A percentile compares a stretch with the other conserved stretches of the same genome.
These are phyloP conservation scores for Buphagus erythrorhynchus DNA, from an alignment of 2,797 vertebrate species.

Conservation along the genomic window DNA sequence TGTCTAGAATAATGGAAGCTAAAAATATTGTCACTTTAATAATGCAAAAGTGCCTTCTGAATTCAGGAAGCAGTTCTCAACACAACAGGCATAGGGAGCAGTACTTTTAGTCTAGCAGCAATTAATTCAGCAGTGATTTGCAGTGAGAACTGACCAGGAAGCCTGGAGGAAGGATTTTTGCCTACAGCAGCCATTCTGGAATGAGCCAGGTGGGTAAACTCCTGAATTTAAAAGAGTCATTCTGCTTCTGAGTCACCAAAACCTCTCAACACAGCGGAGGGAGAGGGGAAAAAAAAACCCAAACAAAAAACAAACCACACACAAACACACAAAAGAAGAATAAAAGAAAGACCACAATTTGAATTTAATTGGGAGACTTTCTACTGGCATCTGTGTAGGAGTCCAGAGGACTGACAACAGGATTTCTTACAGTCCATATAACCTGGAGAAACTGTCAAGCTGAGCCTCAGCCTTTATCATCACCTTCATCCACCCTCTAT, in stretches of 20 bases:
- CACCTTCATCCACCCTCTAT: too few species aligned
- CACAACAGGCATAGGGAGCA: background rate
- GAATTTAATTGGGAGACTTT: background rate
- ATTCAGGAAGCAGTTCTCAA: background rate
- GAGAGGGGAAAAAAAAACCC: accelerated
- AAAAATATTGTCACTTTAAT: background rate
- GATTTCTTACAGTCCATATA: background rate
- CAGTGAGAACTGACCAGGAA: background rate
- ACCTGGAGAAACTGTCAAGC: background rate
- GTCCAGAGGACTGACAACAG: background rate
- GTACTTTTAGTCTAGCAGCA: background rate
- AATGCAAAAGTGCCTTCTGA: background rate
- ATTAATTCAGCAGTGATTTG: background rate
- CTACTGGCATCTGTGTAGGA: background rate
- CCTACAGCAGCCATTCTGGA: background rate
- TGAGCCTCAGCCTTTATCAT: background rate
- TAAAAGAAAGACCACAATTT: background rate
- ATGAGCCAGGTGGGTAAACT: background rate
- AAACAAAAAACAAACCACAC: background rate
- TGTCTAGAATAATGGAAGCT: background rate
- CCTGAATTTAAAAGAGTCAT: background rate
- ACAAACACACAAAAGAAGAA: accelerated
- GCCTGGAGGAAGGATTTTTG: background rate
- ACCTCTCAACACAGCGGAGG: background rate
- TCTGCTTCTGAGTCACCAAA: background rate